Base-by-base conservation (phyloP, 2,113 vertebrate species). In the Junco hyemalis region DNA sequence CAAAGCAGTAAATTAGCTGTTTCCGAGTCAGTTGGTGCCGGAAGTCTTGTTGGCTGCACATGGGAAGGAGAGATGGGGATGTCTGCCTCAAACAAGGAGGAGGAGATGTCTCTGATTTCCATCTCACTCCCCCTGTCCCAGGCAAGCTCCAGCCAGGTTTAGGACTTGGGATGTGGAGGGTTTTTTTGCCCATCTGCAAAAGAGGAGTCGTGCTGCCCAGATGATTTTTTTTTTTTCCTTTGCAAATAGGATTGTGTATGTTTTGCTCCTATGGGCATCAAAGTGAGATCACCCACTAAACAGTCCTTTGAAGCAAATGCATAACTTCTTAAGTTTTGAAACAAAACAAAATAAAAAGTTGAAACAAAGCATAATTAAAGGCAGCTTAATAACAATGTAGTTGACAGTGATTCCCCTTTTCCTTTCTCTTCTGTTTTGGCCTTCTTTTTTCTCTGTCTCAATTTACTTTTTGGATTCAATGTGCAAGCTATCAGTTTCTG, bases 1-100 rank as follows among this genome's bases (percentile, higher is more conserved):
- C 64, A 94, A 70, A 82, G 45, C 38, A 72, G 68, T 91, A 85
- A 96, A 93, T 93, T 83, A 96, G 68, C 86, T 95, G 72, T 89
- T 93, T 90, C 63, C 11, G 1, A 88, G 85, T 90, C 79, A 88
- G 42, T 87, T 97, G 83, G 56, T 84, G 76, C 78, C 95, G 83
- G 92, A 97, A 95, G 79, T 93, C 82, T 73, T 94, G 80, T 64
- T 57, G 45, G 89, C 86, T 89, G 81, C 88, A 76, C 45, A 77
- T 2, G 11, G 83, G 76, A 54, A 90, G 71, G 60, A 91, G 74
- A 96, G 92, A 95, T 93, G 94, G 92, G 96, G 92, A 66, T 89
- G 61, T 95, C 88, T 95, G 42, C 74, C 36, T 81, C 57, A 85
- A 89, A 89, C 0, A 4, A 83, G 71, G 54, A 93, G 53, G 86